Evolutionary conservation across 2,888 invertebrate genomes (phyloP).

Genomic region (Dysmachus trigonus): DNA sequence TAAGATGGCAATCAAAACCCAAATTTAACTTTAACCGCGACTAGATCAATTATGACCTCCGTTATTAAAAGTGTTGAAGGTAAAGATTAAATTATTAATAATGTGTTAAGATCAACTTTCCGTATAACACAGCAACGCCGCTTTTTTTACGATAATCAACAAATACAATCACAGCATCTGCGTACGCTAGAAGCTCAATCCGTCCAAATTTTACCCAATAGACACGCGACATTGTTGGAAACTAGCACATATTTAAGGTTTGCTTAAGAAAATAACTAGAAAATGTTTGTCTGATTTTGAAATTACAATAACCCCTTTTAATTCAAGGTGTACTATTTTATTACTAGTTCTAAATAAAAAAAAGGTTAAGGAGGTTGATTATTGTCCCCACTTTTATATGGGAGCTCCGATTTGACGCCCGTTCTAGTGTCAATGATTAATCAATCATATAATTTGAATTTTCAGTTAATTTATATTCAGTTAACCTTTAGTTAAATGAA

Average conservation of each 20-base stretch:
- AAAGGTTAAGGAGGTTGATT: not conserved
- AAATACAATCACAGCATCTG: not conserved
- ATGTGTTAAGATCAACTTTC: not conserved
- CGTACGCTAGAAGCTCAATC: no score
- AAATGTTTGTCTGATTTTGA: not conserved
- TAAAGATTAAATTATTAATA: not conserved
- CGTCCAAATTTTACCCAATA: no score
- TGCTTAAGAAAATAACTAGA: not conserved
- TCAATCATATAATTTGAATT: not conserved
- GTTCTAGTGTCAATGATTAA: not conserved
- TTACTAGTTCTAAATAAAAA: not conserved
- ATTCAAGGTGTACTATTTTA: not conserved
- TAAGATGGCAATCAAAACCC: no score
- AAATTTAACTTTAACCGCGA: not conserved
- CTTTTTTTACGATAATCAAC: not conserved
- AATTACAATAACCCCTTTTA: not conserved
- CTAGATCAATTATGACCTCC: fast-evolving
- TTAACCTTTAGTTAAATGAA: no score
- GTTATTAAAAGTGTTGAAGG: not conserved
- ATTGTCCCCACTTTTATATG: not conserved
- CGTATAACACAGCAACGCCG: no score
- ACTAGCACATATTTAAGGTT: no score
- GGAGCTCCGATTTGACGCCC: not conserved
- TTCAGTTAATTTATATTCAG: not conserved
- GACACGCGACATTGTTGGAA: no score